Conservation (phyloP, 2,797 vertebrate species). For the Myripristis murdjan region DNA sequence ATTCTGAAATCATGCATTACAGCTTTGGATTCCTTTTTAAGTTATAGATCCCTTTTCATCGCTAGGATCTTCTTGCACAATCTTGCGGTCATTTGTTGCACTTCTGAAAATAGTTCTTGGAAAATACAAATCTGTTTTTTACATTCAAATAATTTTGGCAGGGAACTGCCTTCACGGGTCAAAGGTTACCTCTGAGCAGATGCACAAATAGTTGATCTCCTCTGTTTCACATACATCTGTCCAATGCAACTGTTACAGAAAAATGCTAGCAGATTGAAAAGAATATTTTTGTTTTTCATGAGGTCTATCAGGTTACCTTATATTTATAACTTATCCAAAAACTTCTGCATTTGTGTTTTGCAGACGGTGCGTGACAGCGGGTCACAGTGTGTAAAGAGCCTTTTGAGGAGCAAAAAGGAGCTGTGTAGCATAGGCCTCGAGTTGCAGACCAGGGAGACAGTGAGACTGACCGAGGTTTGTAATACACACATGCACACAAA, state of each 20-base stretch:
- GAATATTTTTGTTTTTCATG: neutral
- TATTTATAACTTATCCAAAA: neutral
- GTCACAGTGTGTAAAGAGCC: slow-evolving; percentile 88
- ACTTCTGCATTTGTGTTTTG: slow-evolving; percentile 46
- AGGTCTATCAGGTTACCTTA: neutral
- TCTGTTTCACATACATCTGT: neutral
- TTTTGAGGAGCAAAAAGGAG: slow-evolving; percentile 92
- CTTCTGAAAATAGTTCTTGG: too few species aligned
- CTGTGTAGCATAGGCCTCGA: slow-evolving; percentile 90
- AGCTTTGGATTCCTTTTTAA: too few species aligned
- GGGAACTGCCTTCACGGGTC: neutral
- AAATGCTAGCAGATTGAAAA: neutral
- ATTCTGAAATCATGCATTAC: too few species aligned
- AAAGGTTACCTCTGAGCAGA: neutral
- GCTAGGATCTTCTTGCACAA: too few species aligned
- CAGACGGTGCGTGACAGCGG: slow-evolving; percentile 91
- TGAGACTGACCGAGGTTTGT: slow-evolving; percentile 89
- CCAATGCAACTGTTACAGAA: neutral
- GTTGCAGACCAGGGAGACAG: slow-evolving; percentile 83
- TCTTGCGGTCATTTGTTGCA: too few species aligned
- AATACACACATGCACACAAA: neutral
- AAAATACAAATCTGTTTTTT: too few species aligned
- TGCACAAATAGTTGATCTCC: neutral
- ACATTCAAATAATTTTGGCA: too few species aligned
- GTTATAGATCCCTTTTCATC: too few species aligned